Base-by-base conservation (phyloP, 2,797 vertebrate species). In the Propithecus perrieri region DNA sequence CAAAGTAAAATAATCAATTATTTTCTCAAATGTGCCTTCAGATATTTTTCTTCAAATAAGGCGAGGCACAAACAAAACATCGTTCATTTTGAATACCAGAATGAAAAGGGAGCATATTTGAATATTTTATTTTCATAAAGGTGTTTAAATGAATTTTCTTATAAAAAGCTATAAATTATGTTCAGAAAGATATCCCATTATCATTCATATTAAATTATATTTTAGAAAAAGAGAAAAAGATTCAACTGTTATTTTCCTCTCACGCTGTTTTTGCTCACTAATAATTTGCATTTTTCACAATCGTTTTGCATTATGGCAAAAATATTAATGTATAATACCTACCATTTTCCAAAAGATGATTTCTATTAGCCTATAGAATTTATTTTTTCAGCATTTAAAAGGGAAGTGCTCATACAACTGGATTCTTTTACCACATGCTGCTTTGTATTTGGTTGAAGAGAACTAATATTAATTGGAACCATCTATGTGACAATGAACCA, bases 121-220 rank as follows among this genome's bases (percentile, higher is more conserved):
- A 89, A 83, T 86, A 89, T 67, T 86, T 89, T 50, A 24, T 94
- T 74, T 92, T 89, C 35, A 87, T 85, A 79, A 83, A 69, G 84
- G 38, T 72, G 43, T 7, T 35, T 88, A 89, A 71, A 41, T 94
- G 12, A 75, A 76, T 43, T 94, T 95, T 86, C 43, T 79, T 63
- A 89, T 94, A 74, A 67, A 92, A 95, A 86, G 24, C 67, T 61
- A 59, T 38, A 57, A 65, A 72, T 75, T 91, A 71, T 91, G 5
- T 86, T 67, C 35, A 67, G 61, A 57, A 28, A 74, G n/a, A 28
- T 14, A n/a, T 50, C 6, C 14, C 53, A 63, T n/a, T 79, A 15
- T 76, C 26, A 61, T 67, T 59, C 4, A 35, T 46, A 80, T 57
- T 81, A 79, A 38, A 41, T 35, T 94, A 22, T 38, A 41, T n/a